phyloP scores from a whole-genome alignment of 2,888 invertebrate genomes.

The Pandemis corylana region DNA sequence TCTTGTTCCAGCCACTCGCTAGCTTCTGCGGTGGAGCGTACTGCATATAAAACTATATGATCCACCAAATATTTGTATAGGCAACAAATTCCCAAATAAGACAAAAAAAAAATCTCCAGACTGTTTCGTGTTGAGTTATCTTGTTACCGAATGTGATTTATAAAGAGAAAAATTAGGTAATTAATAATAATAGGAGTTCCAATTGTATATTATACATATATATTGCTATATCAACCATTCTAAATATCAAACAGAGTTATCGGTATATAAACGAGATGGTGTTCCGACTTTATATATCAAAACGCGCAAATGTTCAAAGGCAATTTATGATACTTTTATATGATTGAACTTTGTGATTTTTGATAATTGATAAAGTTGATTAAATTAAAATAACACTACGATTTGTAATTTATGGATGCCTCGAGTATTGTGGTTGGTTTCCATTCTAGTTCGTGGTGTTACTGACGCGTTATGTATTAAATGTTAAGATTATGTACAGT shows the following conservation, averaged over 20 bases:
- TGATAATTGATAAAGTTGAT: conserved; percentile 22
- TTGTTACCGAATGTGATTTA: conserved; percentile 84
- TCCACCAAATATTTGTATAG: conserved; percentile 44
- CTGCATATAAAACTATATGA: conserved; percentile 22
- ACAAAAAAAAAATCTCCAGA: conserved; percentile 63
- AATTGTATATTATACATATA: conserved; percentile 83
- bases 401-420: conserved; percentile 18
- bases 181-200: conserved; percentile 84
- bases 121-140: conserved; percentile 71
- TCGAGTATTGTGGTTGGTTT: conserved; percentile 13
- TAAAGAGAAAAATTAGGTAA: conserved; percentile 77
- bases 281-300: conserved; percentile 18
- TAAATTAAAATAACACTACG: conserved; percentile 18
- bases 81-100: conserved; percentile 45
- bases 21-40: conserved; percentile 7
- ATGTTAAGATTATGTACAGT: neutral
- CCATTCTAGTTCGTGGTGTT: neutral
- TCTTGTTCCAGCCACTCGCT: neutral
- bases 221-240: conserved; percentile 70
- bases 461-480: conserved; percentile 24
- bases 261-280: conserved; percentile 44
- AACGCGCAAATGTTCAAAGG: conserved; percentile 19
- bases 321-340: conserved; percentile 36
- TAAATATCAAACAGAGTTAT: conserved; percentile 56
- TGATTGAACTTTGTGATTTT: conserved; percentile 31